Percentiles rank a stretch among this genome's conserved stretches.
Conservation (phyloP, 1,140 invertebrate species). For the Eufriesea mexicana region DNA sequence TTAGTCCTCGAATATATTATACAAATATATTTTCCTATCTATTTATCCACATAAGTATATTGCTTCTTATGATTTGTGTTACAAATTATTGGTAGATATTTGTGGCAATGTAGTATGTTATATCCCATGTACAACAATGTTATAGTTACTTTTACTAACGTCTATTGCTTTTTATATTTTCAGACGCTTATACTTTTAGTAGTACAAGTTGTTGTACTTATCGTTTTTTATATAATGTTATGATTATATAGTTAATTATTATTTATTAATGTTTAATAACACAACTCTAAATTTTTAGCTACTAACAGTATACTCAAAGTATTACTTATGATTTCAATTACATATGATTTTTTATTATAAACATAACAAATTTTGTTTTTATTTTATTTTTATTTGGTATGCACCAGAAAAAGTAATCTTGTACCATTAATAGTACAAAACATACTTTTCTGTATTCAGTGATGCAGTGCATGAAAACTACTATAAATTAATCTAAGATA, state of each 20-base stretch:
- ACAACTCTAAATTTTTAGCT: conserved; percentile 3
- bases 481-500: conserved; percentile 38
- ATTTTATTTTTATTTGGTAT: conserved; percentile 29
- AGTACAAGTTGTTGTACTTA: conserved; percentile 21
- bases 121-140: conserved; percentile 11
- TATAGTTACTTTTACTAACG: conserved; percentile 38
- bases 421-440: conserved; percentile 7
- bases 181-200: conserved; percentile 42
- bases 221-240: conserved; percentile 15
- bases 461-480: conserved; percentile 53
- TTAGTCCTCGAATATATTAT: conserved; percentile 36
- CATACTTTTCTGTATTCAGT: neutral
- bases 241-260: conserved; percentile 17
- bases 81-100: conserved; percentile 64
- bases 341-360: conserved; percentile 10
- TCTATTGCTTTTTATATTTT: conserved; percentile 56
- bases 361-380: conserved; percentile 11
- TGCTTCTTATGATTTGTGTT: conserved; percentile 67
- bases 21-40: conserved; percentile 30
- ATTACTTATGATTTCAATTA: neutral
- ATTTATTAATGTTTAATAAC: conserved; percentile 35
- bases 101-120: conserved; percentile 56
- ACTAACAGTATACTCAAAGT: conserved; percentile 17
- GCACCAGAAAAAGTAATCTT: conserved; percentile 20
- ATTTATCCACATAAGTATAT: conserved; percentile 49